phyloP scores from a whole-genome alignment of 2,113 vertebrate species.

The Corythornis madagascariensis region DNA sequence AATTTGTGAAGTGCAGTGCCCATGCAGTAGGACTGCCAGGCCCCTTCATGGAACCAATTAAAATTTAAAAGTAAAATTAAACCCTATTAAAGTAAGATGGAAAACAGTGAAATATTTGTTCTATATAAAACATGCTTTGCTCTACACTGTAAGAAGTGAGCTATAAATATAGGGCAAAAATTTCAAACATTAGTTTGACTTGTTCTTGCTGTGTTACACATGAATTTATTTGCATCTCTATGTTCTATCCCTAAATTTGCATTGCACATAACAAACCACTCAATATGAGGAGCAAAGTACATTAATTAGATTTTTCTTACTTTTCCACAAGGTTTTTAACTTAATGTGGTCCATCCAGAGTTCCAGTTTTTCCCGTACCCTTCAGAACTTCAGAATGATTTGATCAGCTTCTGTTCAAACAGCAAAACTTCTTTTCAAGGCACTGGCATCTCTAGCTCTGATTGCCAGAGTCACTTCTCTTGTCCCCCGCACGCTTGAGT shows the following conservation, averaged over 20 bases:
- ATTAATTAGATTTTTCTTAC: not conserved
- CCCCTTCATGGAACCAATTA: conserved; percentile 56
- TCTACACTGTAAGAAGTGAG: not conserved
- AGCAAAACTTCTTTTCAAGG: not conserved
- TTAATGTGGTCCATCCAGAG: not conserved
- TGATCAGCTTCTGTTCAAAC: not conserved
- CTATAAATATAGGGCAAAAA: not conserved
- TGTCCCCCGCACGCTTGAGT: not conserved
- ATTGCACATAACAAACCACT: not conserved
- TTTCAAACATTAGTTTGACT: not conserved
- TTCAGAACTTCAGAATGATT: not conserved
- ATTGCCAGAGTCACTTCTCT: not conserved
- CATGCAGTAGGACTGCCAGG: conserved; percentile 21
- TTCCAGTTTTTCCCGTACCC: not conserved
- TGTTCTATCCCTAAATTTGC: not conserved
- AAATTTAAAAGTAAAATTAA: conserved; percentile 69
- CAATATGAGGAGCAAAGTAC: not conserved
- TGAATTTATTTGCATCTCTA: not conserved
- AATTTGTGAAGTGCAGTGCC: conserved; percentile 10
- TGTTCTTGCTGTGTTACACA: not conserved
- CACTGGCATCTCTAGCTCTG: not conserved
- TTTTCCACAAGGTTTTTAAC: not conserved
- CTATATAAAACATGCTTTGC: not conserved
- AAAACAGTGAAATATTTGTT: conserved; percentile 61
- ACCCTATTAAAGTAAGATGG: conserved; percentile 61